Evolutionary conservation across 2,797 vertebrate genomes (phyloP).

Genomic region (Characodon lateralis): DNA sequence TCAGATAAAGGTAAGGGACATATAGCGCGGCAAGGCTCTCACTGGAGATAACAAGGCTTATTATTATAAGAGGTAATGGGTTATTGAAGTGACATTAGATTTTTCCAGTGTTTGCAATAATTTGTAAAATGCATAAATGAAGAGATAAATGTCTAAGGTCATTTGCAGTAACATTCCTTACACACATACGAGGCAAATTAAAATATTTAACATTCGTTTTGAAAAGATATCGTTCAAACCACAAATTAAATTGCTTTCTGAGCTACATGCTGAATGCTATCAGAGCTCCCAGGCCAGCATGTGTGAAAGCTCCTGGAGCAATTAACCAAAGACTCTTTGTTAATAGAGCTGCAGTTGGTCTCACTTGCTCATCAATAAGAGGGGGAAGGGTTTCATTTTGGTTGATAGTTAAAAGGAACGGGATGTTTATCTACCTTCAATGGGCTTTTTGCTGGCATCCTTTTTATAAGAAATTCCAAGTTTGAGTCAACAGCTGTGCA

Average conservation of each 20-base stretch:
- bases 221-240: slow-evolving; percentile 33
- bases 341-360: slow-evolving; percentile 79
- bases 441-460: slow-evolving; percentile 51
- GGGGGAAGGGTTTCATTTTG: slow-evolving; percentile 78
- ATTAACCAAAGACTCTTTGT: slow-evolving; percentile 80
- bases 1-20: neutral
- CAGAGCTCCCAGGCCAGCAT: slow-evolving; percentile 65
- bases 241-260: slow-evolving; percentile 65
- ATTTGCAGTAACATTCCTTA: slow-evolving; percentile 2
- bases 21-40: slow-evolving; percentile 18
- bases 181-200: slow-evolving; percentile 1
- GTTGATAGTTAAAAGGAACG: slow-evolving; percentile 73
- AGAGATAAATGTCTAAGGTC: neutral
- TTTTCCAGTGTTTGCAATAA: neutral
- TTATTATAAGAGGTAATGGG: slow-evolving; percentile 21
- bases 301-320: slow-evolving; percentile 77
- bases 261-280: slow-evolving; percentile 68
- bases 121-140: neutral
- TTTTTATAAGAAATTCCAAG: slow-evolving; percentile 65
- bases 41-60: slow-evolving; percentile 26
- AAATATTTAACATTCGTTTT: slow-evolving; percentile 12
- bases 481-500: slow-evolving; percentile 49
- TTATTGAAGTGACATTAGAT: neutral
- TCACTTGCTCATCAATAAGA: slow-evolving; percentile 78
- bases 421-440: slow-evolving; percentile 78